Evolutionary conservation across 2,797 vertebrate genomes (phyloP).

Genomic region (Microcaecilia unicolor): DNA sequence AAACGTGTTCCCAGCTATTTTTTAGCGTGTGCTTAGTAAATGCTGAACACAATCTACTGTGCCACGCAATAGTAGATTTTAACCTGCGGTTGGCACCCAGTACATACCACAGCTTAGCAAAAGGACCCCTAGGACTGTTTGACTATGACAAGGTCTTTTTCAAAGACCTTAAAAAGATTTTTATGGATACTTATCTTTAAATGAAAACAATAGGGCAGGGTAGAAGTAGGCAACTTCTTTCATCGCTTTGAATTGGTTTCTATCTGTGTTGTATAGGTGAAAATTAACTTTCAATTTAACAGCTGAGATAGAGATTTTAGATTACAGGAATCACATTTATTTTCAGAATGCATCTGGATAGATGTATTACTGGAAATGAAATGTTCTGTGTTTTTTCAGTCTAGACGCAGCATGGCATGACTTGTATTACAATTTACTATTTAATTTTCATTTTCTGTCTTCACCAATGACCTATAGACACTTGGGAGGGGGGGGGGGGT

Average conservation of each 20-base stretch:
- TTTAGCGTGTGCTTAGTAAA: no score
- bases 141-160: no score
- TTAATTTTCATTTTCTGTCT: slow-evolving; percentile 8
- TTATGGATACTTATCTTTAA: background rate
- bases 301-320: no score
- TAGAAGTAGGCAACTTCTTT: background rate
- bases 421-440: slow-evolving; percentile 6
- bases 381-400: slow-evolving; percentile 5
- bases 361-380: background rate
- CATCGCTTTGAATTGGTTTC: background rate
- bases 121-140: no score
- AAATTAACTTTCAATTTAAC: no score
- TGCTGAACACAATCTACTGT: no score
- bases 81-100: no score
- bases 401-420: background rate
- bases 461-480: slow-evolving; percentile 2
- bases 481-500: no score
- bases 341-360: background rate
- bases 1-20: no score
- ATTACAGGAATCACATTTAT: background rate
- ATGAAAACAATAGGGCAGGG: background rate
- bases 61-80: no score
- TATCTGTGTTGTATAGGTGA: background rate
- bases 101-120: no score
- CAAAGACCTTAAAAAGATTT: no score